A percentile compares a stretch with the other conserved stretches of the same genome.
These are phyloP conservation scores for Leguminivora glycinivorella DNA, from an alignment of 1,140 invertebrate genomes.

Conservation along the genomic window DNA sequence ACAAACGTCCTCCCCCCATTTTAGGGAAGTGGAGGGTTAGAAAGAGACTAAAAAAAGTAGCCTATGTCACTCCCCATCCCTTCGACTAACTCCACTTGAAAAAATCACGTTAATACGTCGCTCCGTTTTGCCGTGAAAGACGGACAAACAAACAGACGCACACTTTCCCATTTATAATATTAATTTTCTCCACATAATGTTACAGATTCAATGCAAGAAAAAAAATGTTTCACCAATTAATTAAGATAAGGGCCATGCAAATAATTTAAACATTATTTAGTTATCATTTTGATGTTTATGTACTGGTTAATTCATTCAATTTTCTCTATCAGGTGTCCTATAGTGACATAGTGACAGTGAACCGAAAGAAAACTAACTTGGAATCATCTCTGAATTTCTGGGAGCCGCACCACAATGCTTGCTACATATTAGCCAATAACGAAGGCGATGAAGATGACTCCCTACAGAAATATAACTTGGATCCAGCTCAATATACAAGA, in stretches of 20 bases:
- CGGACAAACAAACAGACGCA: too few species aligned
- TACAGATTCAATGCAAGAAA: too few species aligned
- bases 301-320: neutral
- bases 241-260: neutral
- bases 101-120: too few species aligned
- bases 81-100: too few species aligned
- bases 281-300: neutral
- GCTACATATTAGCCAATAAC: neutral
- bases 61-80: too few species aligned
- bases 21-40: too few species aligned
- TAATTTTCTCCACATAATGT: too few species aligned
- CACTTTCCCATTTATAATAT: too few species aligned
- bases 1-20: too few species aligned
- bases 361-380: constrained; percentile 27
- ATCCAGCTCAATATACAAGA: neutral
- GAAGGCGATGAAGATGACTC: neutral
- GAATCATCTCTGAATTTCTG: constrained; percentile 17
- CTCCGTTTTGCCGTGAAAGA: too few species aligned
- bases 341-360: constrained; percentile 18
- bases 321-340: neutral
- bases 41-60: too few species aligned
- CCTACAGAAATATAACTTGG: neutral
- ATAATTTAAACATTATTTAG: neutral
- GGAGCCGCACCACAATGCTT: constrained; percentile 7
- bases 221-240: too few species aligned